Base-by-base conservation (phyloP, 2,113 vertebrate genomes). In the Struthio camelus region DNA sequence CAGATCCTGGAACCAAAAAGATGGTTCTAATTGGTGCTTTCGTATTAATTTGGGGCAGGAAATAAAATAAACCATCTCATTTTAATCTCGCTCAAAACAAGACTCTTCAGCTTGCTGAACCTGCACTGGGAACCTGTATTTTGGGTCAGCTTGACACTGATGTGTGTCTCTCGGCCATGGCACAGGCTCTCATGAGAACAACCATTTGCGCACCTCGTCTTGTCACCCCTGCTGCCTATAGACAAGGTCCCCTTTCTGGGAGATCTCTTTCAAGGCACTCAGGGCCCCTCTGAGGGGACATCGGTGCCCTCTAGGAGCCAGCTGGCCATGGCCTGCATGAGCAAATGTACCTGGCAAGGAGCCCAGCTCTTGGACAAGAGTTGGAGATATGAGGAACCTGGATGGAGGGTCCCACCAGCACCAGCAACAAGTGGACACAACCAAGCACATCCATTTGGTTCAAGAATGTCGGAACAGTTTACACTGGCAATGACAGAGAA, bases 201-300 rank as follows among this genome's bases (percentile, higher is more conserved):
- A 9, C 46, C 48, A 34, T 51, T 36, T 71, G 69, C 34, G 30
- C 18, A 20, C 46, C 25, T 71, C 24, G n/a, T 36, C 54, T 58
- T 58, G 69, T 34, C 22, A 46, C 22, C 34, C 23, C 48, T 71
- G 14, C 30, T 71, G 24, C 34, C 69, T n/a, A 71, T 23, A 24
- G 34, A 51, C 34, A 22, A 10, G 17, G 32, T 22, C 2, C 19
- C 28, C 16, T 75, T 80, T 34, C 30, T 80, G 71, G 36, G 62
- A 58, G 69, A 50, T 6, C 10, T 78, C 16, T 59, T 58, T 40
- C 48, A 73, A 10, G 0, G 0, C 22, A 71, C 42, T 28, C 24
- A 13, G 4, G 78, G 34, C 4, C 34, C 3, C 25, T 86, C 32
- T 0, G 5, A 80, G 4, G 25, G 1, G 3, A 3, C 51, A 25